Evolutionary conservation across 37 sponge, comb jelly and placozoan species (phyloP), one percentile per base, ranked within the genome.

Genomic region (Haliclona indistincta): DNA sequence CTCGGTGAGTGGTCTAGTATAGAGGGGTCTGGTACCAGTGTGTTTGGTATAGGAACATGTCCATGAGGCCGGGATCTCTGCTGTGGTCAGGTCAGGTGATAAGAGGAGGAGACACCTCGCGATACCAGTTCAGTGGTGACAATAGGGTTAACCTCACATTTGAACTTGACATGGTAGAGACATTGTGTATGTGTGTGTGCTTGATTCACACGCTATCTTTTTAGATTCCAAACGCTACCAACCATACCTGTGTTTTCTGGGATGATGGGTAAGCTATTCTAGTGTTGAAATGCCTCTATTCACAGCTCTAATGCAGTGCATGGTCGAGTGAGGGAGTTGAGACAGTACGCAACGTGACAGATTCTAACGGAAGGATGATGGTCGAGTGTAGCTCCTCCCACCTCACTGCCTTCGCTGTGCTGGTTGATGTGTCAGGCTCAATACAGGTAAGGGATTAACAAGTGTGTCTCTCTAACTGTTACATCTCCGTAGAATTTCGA

Each of bases 351-450:
- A 58, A 26, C n/a, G 28, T 11, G n/a, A 6, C n/a, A n/a, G 25
- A 58, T 58, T 47, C 49, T 13, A n/a, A 8, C 26, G 60, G 60
- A 58, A 58, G 54, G 20, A 44, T 56, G 5, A 22, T 43, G 25
- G 78, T 77, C 3, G 37, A 61, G 42, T 89, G 89, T 43, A 4
- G 19, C 15, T 79, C 80, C 43, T 56, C 25, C 22, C 89, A 88
- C 40, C 62, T 82, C 39, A 88, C 89, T 33, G 78, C 84, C 38
- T 88, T 88, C 73, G 84, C 89, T 36, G 84, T 88, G 0, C 70
- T 88, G 23, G 74, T 88, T 15, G 83, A 78, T 56, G 78, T 83
- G 2, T 72, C 73, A 23, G 74, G 62, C 28, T 54, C 40, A 30
- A n/a, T n/a, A n/a, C n/a, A n/a, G n/a, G n/a, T n/a, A n/a, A n/a